A percentile compares a stretch with the other conserved stretches of the same genome.
These are phyloP conservation scores for Leuciscus idus DNA, from an alignment of 2,113 vertebrate genomes.

Conservation along the genomic window DNA sequence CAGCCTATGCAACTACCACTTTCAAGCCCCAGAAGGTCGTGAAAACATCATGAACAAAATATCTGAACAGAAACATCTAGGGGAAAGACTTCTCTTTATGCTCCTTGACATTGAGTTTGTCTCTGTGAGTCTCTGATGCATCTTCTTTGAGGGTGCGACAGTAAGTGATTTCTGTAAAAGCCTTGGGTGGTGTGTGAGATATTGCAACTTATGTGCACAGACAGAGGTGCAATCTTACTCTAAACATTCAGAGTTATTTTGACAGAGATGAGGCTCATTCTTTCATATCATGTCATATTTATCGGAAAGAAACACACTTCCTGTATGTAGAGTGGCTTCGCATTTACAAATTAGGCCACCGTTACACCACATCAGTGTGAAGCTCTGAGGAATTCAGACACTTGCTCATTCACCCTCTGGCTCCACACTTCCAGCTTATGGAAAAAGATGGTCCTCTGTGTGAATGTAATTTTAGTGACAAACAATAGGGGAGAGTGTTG, in stretches of 20 bases:
- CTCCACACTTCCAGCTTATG: background rate
- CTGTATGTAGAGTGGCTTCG: background rate
- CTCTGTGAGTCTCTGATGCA: conserved; percentile 11
- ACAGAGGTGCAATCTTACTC: conserved; percentile 25
- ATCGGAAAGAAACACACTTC: background rate
- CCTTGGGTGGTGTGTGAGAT: background rate
- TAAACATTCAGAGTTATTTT: conserved; percentile 7
- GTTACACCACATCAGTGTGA: conserved; percentile 27
- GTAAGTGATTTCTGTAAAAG: conserved; percentile 39
- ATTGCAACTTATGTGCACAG: background rate
- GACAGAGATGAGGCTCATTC: background rate
- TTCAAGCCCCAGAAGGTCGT: too few species aligned
- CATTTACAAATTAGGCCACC: conserved; percentile 15
- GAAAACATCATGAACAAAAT: too few species aligned
- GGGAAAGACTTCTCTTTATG: background rate
- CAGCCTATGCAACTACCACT: too few species aligned
- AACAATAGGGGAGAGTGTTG: background rate
- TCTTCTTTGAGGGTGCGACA: conserved; percentile 3
- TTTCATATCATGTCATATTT: background rate
- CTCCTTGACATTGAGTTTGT: background rate
- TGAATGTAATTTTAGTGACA: conserved; percentile 7
- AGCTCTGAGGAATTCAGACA: conserved; percentile 17
- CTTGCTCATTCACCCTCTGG: background rate
- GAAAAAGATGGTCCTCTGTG: background rate
- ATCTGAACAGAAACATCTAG: background rate